These are phyloP conservation scores for Microcebus griseorufus DNA, from an alignment of 2,113 vertebrate species.

Conservation along the genomic window DNA sequence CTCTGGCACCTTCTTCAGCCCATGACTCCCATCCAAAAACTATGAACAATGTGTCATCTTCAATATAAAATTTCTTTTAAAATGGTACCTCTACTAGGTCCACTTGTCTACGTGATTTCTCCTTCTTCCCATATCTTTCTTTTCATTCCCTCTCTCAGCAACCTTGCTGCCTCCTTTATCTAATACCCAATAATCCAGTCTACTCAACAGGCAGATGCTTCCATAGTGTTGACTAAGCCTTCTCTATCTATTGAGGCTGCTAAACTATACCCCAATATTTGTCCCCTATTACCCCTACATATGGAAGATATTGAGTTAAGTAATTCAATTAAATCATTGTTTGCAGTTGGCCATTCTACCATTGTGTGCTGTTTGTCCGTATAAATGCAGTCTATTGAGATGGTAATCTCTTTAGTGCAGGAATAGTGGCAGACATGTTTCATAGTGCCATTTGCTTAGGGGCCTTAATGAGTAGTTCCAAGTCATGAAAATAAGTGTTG, in stretches of 20 bases:
- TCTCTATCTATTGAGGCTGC: not conserved
- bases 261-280: slow-evolving; percentile 26
- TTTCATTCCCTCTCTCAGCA: not conserved
- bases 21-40: not conserved
- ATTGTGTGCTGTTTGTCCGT: not conserved
- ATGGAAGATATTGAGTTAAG: slow-evolving; percentile 44
- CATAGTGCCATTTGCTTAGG: not conserved
- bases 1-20: not conserved
- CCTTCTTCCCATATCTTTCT: not conserved
- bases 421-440: not conserved
- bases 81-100: not conserved
- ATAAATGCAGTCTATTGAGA: slow-evolving; percentile 36
- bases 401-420: slow-evolving; percentile 17
- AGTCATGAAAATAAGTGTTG: not conserved
- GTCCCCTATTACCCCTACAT: not conserved
- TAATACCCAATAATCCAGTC: not conserved
- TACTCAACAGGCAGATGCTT: not conserved
- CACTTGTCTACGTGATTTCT: not conserved
- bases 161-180: not conserved
- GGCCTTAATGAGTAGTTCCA: not conserved
- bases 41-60: not conserved
- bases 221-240: not conserved
- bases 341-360: slow-evolving; percentile 13
- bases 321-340: slow-evolving; percentile 61
- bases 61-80: slow-evolving; percentile 36